Evolutionary conservation across 2,797 vertebrate species (phyloP).

Genomic region (Myoxocephalus aenaeus): DNA sequence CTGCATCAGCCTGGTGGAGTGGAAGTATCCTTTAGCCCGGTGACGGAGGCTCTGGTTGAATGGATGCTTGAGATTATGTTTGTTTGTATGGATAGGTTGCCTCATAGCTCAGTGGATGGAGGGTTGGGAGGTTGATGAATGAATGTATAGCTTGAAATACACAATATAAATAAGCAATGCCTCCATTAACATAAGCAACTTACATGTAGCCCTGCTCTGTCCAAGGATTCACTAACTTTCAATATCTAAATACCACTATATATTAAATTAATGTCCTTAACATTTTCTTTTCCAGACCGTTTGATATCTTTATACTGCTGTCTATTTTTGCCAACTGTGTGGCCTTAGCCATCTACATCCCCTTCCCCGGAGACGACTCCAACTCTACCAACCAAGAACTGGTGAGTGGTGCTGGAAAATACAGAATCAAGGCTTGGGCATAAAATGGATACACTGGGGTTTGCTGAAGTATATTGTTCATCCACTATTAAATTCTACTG

Average conservation of each 20-base stretch:
- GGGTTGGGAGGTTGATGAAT: neutral
- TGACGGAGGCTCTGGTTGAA: neutral
- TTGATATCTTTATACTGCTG: slow-evolving; percentile 99
- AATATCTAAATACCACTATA: neutral
- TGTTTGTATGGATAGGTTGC: slow-evolving; percentile 7
- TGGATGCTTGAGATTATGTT: slow-evolving; percentile 1
- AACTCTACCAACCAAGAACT: slow-evolving; percentile 99
- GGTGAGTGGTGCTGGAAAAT: slow-evolving; percentile 86
- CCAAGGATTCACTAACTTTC: neutral
- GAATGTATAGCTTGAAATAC: neutral
- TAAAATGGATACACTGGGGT: neutral
- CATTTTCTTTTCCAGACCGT: slow-evolving; percentile 88
- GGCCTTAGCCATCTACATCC: slow-evolving; percentile 99
- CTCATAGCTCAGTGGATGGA: neutral
- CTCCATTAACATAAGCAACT: neutral
- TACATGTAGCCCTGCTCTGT: neutral
- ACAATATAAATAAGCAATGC: neutral
- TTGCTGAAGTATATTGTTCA: neutral
- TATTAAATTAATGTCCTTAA: slow-evolving; percentile 83
- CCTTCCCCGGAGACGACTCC: slow-evolving; percentile 99
- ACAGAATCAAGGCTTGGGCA: neutral
- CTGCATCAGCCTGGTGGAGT: slow-evolving; percentile 99
- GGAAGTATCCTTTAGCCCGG: slow-evolving; percentile 96
- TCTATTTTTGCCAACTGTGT: slow-evolving; percentile 99
- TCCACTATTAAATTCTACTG: neutral